phyloP scores from a whole-genome alignment of 2,888 invertebrate genomes.

The Pristionchus maxplancki region DNA sequence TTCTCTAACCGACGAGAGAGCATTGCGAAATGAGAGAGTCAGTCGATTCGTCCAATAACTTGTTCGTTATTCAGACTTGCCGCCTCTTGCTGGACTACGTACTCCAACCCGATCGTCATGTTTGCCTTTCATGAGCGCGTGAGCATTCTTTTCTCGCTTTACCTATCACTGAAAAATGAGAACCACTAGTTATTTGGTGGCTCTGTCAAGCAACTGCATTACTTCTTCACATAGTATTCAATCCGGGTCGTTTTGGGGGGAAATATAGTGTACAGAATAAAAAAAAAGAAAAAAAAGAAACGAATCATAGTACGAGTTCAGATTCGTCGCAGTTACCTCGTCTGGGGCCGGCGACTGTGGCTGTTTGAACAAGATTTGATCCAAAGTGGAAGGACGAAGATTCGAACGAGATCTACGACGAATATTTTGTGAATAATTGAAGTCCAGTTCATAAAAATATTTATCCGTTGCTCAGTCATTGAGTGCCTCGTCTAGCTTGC shows the following conservation, averaged over 20 bases:
- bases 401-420: neutral
- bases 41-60: no score
- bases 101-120: slow-evolving; percentile 24
- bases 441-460: neutral
- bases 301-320: no score
- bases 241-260: no score
- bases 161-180: no score
- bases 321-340: neutral
- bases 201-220: no score
- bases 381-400: neutral
- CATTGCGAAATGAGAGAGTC: no score
- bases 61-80: neutral
- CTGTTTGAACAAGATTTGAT: neutral
- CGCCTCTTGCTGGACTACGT: neutral
- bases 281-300: no score
- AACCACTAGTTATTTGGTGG: no score
- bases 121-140: slow-evolving; percentile 15
- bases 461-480: no score
- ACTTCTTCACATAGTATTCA: no score
- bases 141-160: neutral
- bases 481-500: neutral
- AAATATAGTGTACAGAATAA: no score
- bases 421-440: neutral
- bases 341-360: neutral
- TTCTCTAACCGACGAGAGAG: no score